Base-by-base conservation (phyloP, 2,888 invertebrate genomes). In the Drosophila macrospina region DNA sequence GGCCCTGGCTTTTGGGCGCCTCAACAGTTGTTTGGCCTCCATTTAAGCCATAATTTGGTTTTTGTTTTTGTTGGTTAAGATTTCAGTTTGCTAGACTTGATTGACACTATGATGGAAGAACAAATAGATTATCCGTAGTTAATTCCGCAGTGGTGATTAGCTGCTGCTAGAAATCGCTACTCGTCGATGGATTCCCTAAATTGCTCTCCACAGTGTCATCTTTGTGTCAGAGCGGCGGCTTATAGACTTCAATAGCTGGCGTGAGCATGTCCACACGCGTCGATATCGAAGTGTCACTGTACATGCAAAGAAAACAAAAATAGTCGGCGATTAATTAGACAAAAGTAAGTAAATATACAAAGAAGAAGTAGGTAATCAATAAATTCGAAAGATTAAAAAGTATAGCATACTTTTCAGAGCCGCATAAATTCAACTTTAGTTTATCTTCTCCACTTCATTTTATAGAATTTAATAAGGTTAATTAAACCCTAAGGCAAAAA, bases 271-370 rank as follows among this genome's bases (percentile, higher is more conserved):
- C 95, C 86, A 95, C 95, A 72, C 95, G 93, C 85, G 95, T 95
- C 92, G 95, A 95, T 92, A 95, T 95, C 87, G 95, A 95, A 87
- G 95, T 95, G 92, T 95, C 95, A 91, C 95, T 95, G 93, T 24
- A 93, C 92, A 54, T 34, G 24, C 5, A 42, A 4, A 28, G 0
- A 32, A 8, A 7, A 28, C 7, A 28, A 6, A 28, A 28, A 28
- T 28, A 28, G 8, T 28, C 8, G 7, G 5, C 6, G 6, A 28
- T 28, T 28, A 28, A 8, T 5, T 28, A 28, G 6, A 2, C 6
- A 0, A 28, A 28, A 28, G 6, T 6, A 7, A 28, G 7, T 20
- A 37, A 2, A 42, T 4, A 44, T 24, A n/a, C 1, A 51, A 16
- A 44, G 20, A 8, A 6, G 0, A 5, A 44, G 0, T 24, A 41